Evolutionary conservation across 2,888 invertebrate genomes (phyloP), one percentile per base, ranked within the genome.

Genomic region (Drosophila algonquin): DNA sequence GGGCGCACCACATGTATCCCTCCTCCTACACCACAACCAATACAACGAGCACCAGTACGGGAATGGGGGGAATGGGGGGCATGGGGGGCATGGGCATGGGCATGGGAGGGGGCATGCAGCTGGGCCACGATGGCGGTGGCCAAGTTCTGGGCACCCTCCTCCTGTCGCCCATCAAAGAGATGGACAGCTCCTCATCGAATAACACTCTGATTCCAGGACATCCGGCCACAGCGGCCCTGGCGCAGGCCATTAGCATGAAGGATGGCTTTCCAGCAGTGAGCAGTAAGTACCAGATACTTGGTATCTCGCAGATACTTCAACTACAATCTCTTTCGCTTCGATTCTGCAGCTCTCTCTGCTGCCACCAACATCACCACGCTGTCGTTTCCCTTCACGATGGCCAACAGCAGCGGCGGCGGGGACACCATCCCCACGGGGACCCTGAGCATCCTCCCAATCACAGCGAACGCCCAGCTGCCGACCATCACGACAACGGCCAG

Each of bases 151-250:
- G 96, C 87, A 96, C 95, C 10, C 92, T 97, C 32, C 94, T 96
- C 47, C 93, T 97, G 16, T 96, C 96, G 2, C 97, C 97, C 1
- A 97, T 97, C 72, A 96, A 96, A 91, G 97, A 97, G 92, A 93
- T 96, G 78, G 97, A 97, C 83, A 95, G 96, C 73, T 94, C 94
- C 45, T 95, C 95, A 0, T 95, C 95, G 55, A 95, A 95, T 90
- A 95, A 95, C 89, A 95, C 95, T 53, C 91, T 95, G 79, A 95
- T 95, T 90, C 94, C 95, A 32, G 94, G 95, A 32, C 94, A 95
- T 92, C 95, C 96, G 7, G 94, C 95, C 10, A 95, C 96, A 0
- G 94, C 95, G 1, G 96, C 97, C 6, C 92, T 97, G 70, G 97
- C 97, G 5, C 96, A 96, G 90, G 96, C 96, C 0, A 95, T 97